These are phyloP conservation scores for Nesoenas mayeri DNA, from an alignment of 2,113 vertebrate species.

Conservation along the genomic window DNA sequence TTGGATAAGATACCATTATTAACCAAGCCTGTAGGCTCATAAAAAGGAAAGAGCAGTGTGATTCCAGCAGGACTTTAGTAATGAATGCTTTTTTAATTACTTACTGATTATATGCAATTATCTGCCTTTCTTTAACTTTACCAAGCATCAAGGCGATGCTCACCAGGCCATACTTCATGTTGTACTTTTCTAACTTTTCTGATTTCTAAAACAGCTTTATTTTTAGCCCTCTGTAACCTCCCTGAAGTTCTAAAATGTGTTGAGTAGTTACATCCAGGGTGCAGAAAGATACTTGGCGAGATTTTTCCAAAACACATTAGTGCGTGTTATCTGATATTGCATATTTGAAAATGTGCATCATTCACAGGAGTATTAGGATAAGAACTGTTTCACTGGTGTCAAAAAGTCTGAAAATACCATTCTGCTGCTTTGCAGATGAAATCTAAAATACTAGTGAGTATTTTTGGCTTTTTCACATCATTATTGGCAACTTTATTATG, in stretches of 20 bases:
- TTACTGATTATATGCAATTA: not conserved
- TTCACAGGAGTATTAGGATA: not conserved
- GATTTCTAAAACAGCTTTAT: not conserved
- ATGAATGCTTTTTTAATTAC: not conserved
- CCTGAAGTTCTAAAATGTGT: not conserved
- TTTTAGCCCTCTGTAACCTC: not conserved
- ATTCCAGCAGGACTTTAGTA: not conserved
- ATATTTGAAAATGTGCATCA: not conserved
- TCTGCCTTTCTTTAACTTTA: not conserved
- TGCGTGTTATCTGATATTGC: not conserved
- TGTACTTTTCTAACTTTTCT: not conserved
- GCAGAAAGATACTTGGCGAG: not conserved
- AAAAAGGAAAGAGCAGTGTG: not conserved
- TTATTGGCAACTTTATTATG: not conserved
- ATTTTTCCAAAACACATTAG: not conserved
- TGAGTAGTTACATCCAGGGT: not conserved
- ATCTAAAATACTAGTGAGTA: not conserved
- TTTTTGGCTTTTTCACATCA: not conserved
- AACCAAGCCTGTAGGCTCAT: not conserved
- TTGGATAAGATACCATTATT: not conserved
- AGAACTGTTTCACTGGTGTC: not conserved
- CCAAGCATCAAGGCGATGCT: not conserved
- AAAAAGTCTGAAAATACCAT: not conserved
- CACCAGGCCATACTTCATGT: not conserved
- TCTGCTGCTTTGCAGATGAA: not conserved